Conservation (phyloP, 30 jellyfish, hydroid and myxozoan species). For the Hydractinia echinata region DNA sequence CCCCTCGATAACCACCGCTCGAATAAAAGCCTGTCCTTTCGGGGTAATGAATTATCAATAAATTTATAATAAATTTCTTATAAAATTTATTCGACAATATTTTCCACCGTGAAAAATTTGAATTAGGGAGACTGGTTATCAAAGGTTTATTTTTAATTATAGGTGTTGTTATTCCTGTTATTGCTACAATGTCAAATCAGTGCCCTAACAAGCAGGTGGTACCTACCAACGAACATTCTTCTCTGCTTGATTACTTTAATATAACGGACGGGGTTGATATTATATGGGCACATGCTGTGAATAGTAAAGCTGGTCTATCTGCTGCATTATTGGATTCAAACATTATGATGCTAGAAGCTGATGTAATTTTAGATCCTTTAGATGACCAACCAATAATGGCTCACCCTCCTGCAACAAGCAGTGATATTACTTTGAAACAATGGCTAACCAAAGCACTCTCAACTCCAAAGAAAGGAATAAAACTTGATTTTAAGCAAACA, state of each 20-base stretch:
- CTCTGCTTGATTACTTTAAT: conserved; percentile 38
- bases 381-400: conserved; percentile 78
- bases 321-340: conserved; percentile 37
- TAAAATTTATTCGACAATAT: too few species aligned
- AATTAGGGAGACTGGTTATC: too few species aligned
- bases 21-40: too few species aligned
- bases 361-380: conserved; percentile 58
- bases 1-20: too few species aligned
- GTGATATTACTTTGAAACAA: conserved; percentile 61
- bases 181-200: neutral
- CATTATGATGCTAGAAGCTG: conserved; percentile 82
- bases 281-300: conserved; percentile 92
- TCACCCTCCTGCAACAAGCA: conserved; percentile 78
- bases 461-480: conserved; percentile 57
- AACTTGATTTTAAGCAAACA: conserved; percentile 72
- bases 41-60: too few species aligned
- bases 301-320: conserved; percentile 47
- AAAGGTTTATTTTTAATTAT: neutral
- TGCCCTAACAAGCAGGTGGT: neutral
- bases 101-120: too few species aligned
- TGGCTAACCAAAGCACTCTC: conserved; percentile 34
- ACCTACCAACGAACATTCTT: neutral
- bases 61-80: too few species aligned
- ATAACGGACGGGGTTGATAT: conserved; percentile 70
- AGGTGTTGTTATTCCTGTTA: neutral